Percentiles rank a stretch among this genome's conserved stretches.
These are phyloP conservation scores for Caranx melampygus DNA, from an alignment of 2,113 vertebrate genomes.

Conservation along the genomic window DNA sequence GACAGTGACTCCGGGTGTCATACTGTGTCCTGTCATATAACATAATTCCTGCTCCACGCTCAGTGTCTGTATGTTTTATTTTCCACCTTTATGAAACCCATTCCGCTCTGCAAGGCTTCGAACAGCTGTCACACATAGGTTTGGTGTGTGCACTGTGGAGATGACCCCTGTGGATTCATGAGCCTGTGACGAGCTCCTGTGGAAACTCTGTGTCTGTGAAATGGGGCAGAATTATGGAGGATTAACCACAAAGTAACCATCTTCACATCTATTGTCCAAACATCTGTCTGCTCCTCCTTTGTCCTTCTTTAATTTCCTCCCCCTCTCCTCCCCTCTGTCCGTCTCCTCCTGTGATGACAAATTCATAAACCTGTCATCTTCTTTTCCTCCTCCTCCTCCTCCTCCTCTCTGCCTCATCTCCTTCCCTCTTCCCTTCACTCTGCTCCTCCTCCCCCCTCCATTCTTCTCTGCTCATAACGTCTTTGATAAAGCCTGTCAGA, in stretches of 20 bases:
- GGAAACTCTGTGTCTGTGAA: slow-evolving; percentile 54
- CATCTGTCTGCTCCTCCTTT: slow-evolving; percentile 63
- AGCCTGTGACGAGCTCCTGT: slow-evolving; percentile 48
- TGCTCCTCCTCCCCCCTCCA: slow-evolving; percentile 33
- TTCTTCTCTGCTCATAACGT: slow-evolving; percentile 57
- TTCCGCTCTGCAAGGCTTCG: slow-evolving; percentile 10
- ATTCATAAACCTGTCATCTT: slow-evolving; percentile 65
- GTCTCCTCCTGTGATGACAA: slow-evolving; percentile 44
- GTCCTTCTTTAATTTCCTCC: slow-evolving; percentile 69
- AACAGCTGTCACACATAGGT: neutral
- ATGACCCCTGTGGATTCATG: slow-evolving; percentile 41
- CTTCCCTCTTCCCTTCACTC: slow-evolving; percentile 36
- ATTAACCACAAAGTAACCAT: slow-evolving; percentile 67
- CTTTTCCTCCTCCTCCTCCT: neutral
- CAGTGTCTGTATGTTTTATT: slow-evolving; percentile 2
- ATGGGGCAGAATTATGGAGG: slow-evolving; percentile 57
- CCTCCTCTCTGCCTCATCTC: neutral
- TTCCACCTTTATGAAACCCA: slow-evolving; percentile 10
- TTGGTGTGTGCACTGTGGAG: neutral
- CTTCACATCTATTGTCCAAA: slow-evolving; percentile 60
- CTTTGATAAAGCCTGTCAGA: slow-evolving; percentile 76
- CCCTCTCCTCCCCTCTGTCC: slow-evolving; percentile 31
- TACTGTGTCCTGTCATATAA: neutral
- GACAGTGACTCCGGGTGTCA: neutral
- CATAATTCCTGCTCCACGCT: neutral